Evolutionary conservation across 2,797 vertebrate genomes (phyloP), one percentile per base, ranked within the genome.

Genomic region (Hapalemur alaotrensis): DNA sequence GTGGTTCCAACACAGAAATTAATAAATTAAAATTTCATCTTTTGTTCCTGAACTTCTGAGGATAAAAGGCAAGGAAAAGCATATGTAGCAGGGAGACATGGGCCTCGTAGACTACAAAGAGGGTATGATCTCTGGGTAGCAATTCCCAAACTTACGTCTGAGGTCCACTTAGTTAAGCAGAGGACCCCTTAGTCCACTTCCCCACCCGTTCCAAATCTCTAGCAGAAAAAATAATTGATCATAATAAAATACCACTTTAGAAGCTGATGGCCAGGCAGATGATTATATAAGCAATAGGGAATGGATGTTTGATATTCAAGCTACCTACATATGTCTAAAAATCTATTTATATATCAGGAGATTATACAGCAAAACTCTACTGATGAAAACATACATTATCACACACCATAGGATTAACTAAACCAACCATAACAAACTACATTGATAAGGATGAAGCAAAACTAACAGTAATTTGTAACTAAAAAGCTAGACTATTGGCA

Each of bases 301-400:
- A 91, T 93, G 61, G 48, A 63, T 93, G n/a, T 70, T 95, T 92
- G 67, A 89, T 86, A 78, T 73, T 76, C 57, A 78, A 95, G 22
- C n/a, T 30, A 95, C 43, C 46, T 75, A 76, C 5, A 54, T 15
- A 75, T 92, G 25, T 83, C 35, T 89, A 73, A 65, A 91, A 67
- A 69, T 63, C 35, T 61, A 83, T 32, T 82, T 80, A 73, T 76
- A 38, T 30, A 35, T 28, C 23, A 72, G 38, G 28, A 94, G 94
- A 83, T 84, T 52, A 67, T 32, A 75, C 28, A 54, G 20, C 25
- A 87, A 81, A 81, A 76, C n/a, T 93, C 43, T 88, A 20, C 75
- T 84, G 35, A 85, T 65, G 61, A 46, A 93, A 95, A 87, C 12
- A 83, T 32, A n/a, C 23, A 78, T 82, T 25, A 92, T 72, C 28